phyloP scores from a whole-genome alignment of 1,140 invertebrate genomes.

The Rhyzopertha dominica region DNA sequence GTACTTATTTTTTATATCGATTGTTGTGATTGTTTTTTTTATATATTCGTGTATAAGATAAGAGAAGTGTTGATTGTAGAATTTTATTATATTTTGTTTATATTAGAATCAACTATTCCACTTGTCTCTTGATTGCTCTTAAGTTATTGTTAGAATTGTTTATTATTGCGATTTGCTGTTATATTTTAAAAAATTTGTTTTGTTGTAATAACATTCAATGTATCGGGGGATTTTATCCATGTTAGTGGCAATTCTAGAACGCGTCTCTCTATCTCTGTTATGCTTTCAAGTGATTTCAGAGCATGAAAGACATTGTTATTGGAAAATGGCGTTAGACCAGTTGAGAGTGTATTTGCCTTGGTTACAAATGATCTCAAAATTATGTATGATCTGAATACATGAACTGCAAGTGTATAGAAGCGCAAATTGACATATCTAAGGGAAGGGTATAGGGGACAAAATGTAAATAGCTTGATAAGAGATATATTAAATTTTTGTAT shows the following conservation, averaged over 20 bases:
- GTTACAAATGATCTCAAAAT: constrained; percentile 42
- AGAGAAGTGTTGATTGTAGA: constrained; percentile 38
- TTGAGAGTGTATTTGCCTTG: constrained; percentile 18
- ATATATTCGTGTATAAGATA: constrained; percentile 35
- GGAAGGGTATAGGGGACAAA: constrained; percentile 26
- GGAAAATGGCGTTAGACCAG: constrained; percentile 6
- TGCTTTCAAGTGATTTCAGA: constrained; percentile 14
- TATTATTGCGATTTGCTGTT: constrained; percentile 35
- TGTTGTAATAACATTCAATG: constrained; percentile 42
- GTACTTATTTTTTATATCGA: constrained; percentile 27
- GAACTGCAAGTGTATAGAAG: constrained; percentile 26
- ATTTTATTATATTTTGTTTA: constrained; percentile 43
- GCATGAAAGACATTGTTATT: constrained; percentile 3
- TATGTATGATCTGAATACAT: constrained; percentile 32
- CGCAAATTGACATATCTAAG: constrained; percentile 25
- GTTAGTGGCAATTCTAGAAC: constrained; percentile 17
- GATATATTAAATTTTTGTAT: constrained; percentile 1
- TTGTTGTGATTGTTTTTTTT: constrained; percentile 45
- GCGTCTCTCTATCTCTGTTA: constrained; percentile 21
- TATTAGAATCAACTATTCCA: constrained; percentile 35
- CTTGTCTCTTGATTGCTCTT: constrained; percentile 35
- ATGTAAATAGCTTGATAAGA: constrained; percentile 41
- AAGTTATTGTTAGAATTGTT: constrained; percentile 42
- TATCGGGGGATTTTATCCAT: constrained; percentile 22
- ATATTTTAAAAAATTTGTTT: constrained; percentile 36